These are phyloP conservation scores for Leptopilina drosophilae DNA, from an alignment of 2,888 invertebrate genomes.

Conservation along the genomic window DNA sequence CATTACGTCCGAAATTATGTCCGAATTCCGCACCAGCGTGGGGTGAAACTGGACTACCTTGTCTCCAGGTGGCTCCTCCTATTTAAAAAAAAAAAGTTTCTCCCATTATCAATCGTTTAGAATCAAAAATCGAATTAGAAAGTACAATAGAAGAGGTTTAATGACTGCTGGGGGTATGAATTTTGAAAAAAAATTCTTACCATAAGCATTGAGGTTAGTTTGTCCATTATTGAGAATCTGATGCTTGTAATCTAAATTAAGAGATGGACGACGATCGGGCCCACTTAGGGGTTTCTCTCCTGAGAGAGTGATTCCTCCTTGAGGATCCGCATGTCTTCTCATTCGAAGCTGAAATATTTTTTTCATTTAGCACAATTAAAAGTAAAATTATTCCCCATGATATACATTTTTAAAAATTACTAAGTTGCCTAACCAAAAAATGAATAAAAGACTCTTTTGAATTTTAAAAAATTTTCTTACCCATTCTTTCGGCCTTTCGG, in stretches of 20 bases:
- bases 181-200: slow-evolving; percentile 28
- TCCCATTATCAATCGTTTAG: not conserved
- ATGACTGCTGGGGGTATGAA: not conserved
- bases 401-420: too few relatives aligned
- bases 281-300: slow-evolving; percentile 38
- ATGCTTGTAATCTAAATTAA: slow-evolving; percentile 34
- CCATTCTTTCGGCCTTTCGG: not conserved
- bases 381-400: too few relatives aligned
- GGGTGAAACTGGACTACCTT: slow-evolving; percentile 51
- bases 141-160: too few relatives aligned
- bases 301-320: slow-evolving; percentile 42
- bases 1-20: slow-evolving; percentile 46
- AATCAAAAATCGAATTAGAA: not conserved
- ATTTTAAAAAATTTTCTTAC: not conserved
- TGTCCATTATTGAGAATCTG: slow-evolving; percentile 28
- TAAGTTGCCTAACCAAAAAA: too few relatives aligned
- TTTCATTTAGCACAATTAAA: not conserved
- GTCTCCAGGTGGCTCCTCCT: slow-evolving; percentile 55
- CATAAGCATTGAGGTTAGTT: slow-evolving; percentile 48
- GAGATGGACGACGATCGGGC: slow-evolving; percentile 23
- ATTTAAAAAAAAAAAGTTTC: too few relatives aligned
- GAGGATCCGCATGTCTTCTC: not conserved
- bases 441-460: too few relatives aligned
- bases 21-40: slow-evolving; percentile 56
- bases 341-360: not conserved